Conservation (phyloP, 2,888 invertebrate species). For the Polymixis lichenea region DNA sequence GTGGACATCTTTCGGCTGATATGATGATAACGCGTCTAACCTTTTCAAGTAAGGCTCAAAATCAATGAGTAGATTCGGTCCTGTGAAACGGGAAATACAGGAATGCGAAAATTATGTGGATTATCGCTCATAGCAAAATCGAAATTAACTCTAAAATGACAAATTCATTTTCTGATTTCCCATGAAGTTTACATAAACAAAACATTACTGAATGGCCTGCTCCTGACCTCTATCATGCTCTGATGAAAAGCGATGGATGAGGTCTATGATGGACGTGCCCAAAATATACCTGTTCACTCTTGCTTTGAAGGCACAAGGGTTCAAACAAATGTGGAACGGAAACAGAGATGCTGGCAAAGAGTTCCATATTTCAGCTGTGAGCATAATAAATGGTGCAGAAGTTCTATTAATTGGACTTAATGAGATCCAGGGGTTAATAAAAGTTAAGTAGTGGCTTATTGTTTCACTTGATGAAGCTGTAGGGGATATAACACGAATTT, state of each 20-base stretch:
- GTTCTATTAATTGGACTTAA: constrained; percentile 23
- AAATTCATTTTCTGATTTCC: not conserved
- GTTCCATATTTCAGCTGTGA: too few relatives aligned
- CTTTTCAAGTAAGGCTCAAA: not conserved
- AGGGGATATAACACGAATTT: constrained; percentile 16
- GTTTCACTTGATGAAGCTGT: constrained; percentile 27
- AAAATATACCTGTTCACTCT: too few relatives aligned
- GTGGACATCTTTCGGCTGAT: too few relatives aligned
- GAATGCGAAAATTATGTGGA: not conserved
- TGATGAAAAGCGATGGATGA: too few relatives aligned
- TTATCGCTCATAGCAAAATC: not conserved
- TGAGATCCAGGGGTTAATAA: constrained; percentile 17
- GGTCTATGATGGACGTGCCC: too few relatives aligned
- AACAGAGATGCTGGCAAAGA: too few relatives aligned
- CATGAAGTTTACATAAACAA: not conserved
- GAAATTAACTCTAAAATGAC: not conserved
- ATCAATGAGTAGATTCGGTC: not conserved
- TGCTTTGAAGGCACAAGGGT: too few relatives aligned
- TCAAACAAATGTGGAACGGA: too few relatives aligned
- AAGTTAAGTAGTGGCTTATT: constrained; percentile 18
- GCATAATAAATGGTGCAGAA: not conserved
- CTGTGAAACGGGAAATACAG: not conserved
- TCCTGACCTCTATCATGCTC: too few relatives aligned
- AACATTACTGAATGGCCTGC: too few relatives aligned
- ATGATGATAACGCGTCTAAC: too few relatives aligned